phyloP scores from a whole-genome alignment of 1,140 invertebrate species.

The Mercenaria mercenaria region DNA sequence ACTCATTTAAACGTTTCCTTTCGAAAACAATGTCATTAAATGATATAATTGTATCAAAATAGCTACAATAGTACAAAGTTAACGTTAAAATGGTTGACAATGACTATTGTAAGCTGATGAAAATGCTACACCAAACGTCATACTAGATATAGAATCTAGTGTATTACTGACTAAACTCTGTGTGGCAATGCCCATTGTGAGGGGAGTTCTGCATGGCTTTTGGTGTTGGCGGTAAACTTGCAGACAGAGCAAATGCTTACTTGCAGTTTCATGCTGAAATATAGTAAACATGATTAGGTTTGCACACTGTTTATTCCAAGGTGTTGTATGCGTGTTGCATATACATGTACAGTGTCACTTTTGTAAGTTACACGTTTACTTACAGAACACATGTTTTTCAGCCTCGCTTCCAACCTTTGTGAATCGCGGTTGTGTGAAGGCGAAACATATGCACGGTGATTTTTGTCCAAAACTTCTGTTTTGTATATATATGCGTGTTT shows the following conservation, averaged over 20 bases:
- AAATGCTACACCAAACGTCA: too few species aligned
- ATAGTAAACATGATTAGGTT: background rate
- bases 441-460: slow-evolving; percentile 5
- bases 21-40: background rate
- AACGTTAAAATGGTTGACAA: too few species aligned
- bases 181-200: background rate
- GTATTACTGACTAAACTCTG: too few species aligned
- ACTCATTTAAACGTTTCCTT: background rate
- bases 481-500: background rate
- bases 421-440: slow-evolving; percentile 41
- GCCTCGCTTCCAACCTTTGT: slow-evolving; percentile 21
- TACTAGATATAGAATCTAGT: too few species aligned
- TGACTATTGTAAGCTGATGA: too few species aligned
- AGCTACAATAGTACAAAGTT: too few species aligned
- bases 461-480: background rate
- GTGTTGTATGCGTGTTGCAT: background rate
- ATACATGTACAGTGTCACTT: background rate
- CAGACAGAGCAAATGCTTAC: background rate
- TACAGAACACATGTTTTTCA: background rate
- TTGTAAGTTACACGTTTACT: background rate
- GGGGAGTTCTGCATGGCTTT: slow-evolving; percentile 30
- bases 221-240: background rate
- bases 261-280: background rate
- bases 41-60: too few species aligned
- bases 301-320: background rate